Percentiles rank a stretch among this genome's conserved stretches.
These are phyloP conservation scores for Zophobas atratus DNA, from an alignment of 1,140 invertebrate genomes.

Conservation along the genomic window DNA sequence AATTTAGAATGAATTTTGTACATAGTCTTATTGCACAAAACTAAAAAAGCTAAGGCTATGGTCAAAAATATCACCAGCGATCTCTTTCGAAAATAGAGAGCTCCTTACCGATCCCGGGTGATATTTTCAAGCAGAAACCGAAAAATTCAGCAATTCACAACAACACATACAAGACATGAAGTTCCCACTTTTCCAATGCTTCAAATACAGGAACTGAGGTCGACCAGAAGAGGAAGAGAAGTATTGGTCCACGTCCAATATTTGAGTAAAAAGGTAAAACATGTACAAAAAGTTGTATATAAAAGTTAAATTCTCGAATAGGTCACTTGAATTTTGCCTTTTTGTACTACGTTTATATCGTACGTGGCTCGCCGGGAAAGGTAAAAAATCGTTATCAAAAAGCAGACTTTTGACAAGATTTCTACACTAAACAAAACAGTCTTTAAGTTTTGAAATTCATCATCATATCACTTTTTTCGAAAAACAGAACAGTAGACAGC, in stretches of 20 bases:
- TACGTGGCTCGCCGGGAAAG: slow-evolving; percentile 38
- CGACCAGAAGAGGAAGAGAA: slow-evolving; percentile 43
- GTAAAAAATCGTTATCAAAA: slow-evolving; percentile 6
- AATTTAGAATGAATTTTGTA: slow-evolving; percentile 45
- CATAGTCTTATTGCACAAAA: slow-evolving; percentile 45
- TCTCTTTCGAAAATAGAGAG: slow-evolving; percentile 34
- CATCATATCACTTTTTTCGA: too few species aligned
- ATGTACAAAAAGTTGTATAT: slow-evolving; percentile 44
- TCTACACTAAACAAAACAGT: slow-evolving; percentile 19
- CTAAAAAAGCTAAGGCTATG: not conserved
- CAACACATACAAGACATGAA: slow-evolving; percentile 46
- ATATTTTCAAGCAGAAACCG: slow-evolving; percentile 2
- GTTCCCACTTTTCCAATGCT: slow-evolving; percentile 23
- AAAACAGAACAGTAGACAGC: too few species aligned
- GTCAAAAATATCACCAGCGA: not conserved
- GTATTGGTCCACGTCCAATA: slow-evolving; percentile 54
- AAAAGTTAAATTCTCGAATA: slow-evolving; percentile 58
- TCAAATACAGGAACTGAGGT: slow-evolving; percentile 21
- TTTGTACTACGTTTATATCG: slow-evolving; percentile 51
- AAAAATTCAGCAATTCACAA: not conserved
- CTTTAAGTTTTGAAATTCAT: slow-evolving; percentile 1
- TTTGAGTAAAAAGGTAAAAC: slow-evolving; percentile 33
- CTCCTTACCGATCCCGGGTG: not conserved
- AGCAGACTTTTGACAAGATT: slow-evolving; percentile 13
- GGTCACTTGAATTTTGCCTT: slow-evolving; percentile 54